A percentile compares a stretch with the other conserved stretches of the same genome.
Evolutionary conservation across 2,888 invertebrate species (phyloP).

Genomic region (Temnothorax rugatulus): DNA sequence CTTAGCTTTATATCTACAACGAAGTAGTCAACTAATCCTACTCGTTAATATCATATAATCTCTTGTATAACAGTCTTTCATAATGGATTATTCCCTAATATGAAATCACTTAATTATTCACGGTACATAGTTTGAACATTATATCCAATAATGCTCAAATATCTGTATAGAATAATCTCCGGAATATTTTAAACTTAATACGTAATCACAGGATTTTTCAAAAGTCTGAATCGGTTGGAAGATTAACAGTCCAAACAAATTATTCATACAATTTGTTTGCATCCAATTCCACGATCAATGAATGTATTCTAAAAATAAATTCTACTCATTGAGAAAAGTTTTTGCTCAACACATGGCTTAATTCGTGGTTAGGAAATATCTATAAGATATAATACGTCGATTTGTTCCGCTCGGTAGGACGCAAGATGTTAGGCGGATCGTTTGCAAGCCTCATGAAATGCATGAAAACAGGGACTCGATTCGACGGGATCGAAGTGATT

Average conservation of each 20-base stretch:
- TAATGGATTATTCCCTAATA: not conserved
- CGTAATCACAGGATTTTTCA: not conserved
- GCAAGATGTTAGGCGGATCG: constrained; percentile 6
- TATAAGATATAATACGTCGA: constrained; percentile 3
- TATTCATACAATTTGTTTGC: not conserved
- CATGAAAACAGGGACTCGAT: constrained; percentile 33
- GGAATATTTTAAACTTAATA: not conserved
- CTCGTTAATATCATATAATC: not conserved
- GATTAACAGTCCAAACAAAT: not conserved
- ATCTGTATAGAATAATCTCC: not conserved
- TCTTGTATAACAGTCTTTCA: not conserved
- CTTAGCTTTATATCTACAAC: not conserved
- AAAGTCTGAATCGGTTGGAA: not conserved
- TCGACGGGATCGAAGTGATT: constrained; percentile 37
- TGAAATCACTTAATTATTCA: not conserved
- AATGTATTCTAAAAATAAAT: not conserved
- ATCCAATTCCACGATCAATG: not conserved
- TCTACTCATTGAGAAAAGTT: not conserved
- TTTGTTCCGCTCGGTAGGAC: constrained; percentile 16
- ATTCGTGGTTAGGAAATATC: not conserved
- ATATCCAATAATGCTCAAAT: not conserved
- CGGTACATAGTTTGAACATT: not conserved
- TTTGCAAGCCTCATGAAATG: constrained; percentile 15
- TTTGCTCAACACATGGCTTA: not conserved
- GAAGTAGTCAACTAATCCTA: not conserved